Evolutionary conservation across 2,113 vertebrate species (phyloP), one percentile per base, ranked within the genome.

Genomic region (Microtus oregoni): DNA sequence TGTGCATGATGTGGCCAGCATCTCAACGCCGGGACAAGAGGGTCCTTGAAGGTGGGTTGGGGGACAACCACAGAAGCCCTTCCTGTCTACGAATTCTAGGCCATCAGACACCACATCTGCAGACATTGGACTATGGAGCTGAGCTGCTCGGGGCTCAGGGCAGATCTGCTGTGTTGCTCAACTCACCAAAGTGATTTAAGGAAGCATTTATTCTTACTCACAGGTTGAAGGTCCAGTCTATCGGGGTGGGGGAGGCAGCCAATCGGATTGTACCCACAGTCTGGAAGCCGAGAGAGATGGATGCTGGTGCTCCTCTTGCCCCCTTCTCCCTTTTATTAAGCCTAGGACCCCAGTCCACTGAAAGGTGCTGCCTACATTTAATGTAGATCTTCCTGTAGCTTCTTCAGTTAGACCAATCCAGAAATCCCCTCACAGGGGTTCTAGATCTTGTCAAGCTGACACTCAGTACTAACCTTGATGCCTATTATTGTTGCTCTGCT

Each of bases 1-100:
- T 38, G 30, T 17, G 41, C 11, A 0, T 14, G 75, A 24, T 0
- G 9, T n/a, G 30, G 20, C 61, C 15, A 2, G 30, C 17, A 0
- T 61, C n/a, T 26, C 38, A 20, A 3, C 0, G 1, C 6, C 12
- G 47, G 24, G 20, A 82, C 35, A 58, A 0, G 7, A 22, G 79
- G 68, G 47, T 5, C n/a, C 41, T 47, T 6, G 55, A 35, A 67
- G 75, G 15, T 12, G 15, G 50, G 30, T 65, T 26, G 47, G 92
- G 55, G 0, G 20, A 63, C 50, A 63, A 30, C 19, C 28, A 17
- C 3, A 24, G 35, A 7, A 3, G 3, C 32, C 7, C 22, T 32
- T 0, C 10, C 28, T 44, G 5, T 44, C 30, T 20, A 19, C 7
- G 1, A 17, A 78, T 63, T 26, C 50, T 4, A 65, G 79, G 73